These are phyloP conservation scores for Gymnarchus niloticus DNA, from an alignment of 2,113 vertebrate genomes.

Conservation along the genomic window DNA sequence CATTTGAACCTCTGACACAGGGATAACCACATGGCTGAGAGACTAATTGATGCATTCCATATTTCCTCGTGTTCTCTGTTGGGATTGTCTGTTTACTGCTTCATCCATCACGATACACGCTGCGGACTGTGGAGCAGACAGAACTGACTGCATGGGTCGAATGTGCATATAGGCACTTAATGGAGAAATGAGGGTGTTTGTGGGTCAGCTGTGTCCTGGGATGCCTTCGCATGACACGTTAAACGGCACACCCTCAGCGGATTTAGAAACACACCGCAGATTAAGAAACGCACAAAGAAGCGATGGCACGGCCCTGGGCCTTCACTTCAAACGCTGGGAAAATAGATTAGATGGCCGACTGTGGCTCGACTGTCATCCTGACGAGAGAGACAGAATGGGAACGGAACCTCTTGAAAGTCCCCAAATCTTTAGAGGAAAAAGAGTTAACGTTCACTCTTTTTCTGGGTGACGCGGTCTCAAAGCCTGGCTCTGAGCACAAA, in stretches of 20 bases:
- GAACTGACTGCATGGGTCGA: background rate
- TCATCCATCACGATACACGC: constrained; percentile 38
- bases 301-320: constrained; percentile 60
- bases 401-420: constrained; percentile 56
- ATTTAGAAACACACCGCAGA: background rate
- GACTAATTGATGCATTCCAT: constrained; percentile 79
- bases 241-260: background rate
- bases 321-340: constrained; percentile 70
- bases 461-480: constrained; percentile 54
- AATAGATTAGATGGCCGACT: constrained; percentile 58
- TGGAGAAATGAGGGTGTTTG: background rate
- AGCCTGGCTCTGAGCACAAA: constrained; percentile 41
- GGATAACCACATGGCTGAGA: constrained; percentile 54
- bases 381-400: constrained; percentile 61
- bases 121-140: constrained; percentile 60
- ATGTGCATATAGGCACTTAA: background rate
- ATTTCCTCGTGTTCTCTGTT: constrained; percentile 62
- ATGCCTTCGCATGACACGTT: background rate
- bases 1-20: constrained; percentile 70
- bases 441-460: constrained; percentile 54
- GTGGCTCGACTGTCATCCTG: constrained; percentile 59
- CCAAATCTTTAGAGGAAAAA: constrained; percentile 67
- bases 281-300: constrained; percentile 45
- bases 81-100: constrained; percentile 46
- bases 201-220: background rate